Conservation (phyloP, 1,140 invertebrate species). For the Ericerus pela region DNA sequence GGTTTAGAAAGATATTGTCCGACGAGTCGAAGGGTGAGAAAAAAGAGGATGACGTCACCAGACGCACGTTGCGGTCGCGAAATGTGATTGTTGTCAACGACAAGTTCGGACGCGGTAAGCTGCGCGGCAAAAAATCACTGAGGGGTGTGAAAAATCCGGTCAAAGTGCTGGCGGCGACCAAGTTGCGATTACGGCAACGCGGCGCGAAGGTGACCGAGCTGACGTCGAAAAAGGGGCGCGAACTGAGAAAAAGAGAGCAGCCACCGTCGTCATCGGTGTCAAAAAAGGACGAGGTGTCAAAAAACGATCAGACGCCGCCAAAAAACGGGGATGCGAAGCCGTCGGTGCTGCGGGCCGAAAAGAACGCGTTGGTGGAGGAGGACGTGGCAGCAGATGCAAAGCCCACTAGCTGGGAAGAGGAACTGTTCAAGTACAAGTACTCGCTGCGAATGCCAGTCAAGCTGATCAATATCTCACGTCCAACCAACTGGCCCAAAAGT, state of each 20-base stretch:
- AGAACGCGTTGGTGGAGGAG: constrained; percentile 11
- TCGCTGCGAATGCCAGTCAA: constrained; percentile 60
- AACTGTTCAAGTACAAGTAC: constrained; percentile 61
- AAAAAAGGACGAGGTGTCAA: constrained; percentile 8
- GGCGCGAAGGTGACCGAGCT: not conserved
- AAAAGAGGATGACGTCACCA: not conserved
- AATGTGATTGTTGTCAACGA: constrained; percentile 2
- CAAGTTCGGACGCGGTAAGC: too few species aligned
- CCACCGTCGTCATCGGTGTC: not conserved
- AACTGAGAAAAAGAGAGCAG: not conserved
- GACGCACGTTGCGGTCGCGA: not conserved
- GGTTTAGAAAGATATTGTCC: not conserved
- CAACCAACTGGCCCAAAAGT: constrained; percentile 18
- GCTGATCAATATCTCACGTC: constrained; percentile 51
- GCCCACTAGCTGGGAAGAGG: constrained; percentile 62
- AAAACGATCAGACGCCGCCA: constrained; percentile 9
- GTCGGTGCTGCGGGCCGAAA: constrained; percentile 17
- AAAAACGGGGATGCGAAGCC: constrained; percentile 19
- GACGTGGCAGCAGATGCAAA: constrained; percentile 38
- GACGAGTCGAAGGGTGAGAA: not conserved
- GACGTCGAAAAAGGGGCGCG: not conserved
- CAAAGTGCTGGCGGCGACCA: too few species aligned
- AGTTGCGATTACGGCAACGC: too few species aligned
- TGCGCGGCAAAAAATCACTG: too few species aligned
- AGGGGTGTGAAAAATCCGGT: too few species aligned